These are phyloP conservation scores for Orchestes rusci DNA, from an alignment of 2,888 invertebrate species.

Conservation along the genomic window DNA sequence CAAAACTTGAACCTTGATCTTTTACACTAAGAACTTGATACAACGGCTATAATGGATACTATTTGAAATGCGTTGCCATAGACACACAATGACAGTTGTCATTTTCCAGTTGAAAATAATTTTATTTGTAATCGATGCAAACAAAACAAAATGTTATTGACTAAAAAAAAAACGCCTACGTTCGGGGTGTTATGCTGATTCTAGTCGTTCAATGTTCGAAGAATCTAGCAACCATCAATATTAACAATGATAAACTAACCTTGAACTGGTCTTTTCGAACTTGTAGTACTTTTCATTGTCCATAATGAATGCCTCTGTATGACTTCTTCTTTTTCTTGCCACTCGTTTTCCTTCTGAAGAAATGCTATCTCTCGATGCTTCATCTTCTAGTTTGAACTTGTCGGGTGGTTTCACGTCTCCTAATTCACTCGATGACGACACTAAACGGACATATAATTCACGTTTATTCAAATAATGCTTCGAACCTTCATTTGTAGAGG, in stretches of 20 bases:
- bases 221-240: background rate
- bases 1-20: slow-evolving; percentile 20
- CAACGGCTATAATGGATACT: too few species aligned
- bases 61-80: too few species aligned
- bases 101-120: too few species aligned
- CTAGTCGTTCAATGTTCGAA: too few species aligned
- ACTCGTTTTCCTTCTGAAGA: slow-evolving; percentile 30
- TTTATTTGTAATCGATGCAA: too few species aligned
- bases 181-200: too few species aligned
- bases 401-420: slow-evolving; percentile 21
- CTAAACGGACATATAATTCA: slow-evolving; percentile 8
- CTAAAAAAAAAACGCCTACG: background rate
- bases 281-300: slow-evolving; percentile 55
- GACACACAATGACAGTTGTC: too few species aligned
- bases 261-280: slow-evolving; percentile 46
- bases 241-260: slow-evolving; percentile 30
- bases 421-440: slow-evolving; percentile 19
- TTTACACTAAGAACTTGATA: too few species aligned
- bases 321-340: slow-evolving; percentile 44
- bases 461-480: background rate
- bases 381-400: slow-evolving; percentile 33
- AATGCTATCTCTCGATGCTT: slow-evolving; percentile 37
- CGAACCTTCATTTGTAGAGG: slow-evolving; percentile 11
- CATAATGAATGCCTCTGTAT: slow-evolving; percentile 51
- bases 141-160: slow-evolving; percentile 6